Conservation (phyloP, 2,113 vertebrate species). For the Cyphomyrus plagiostoma region DNA sequence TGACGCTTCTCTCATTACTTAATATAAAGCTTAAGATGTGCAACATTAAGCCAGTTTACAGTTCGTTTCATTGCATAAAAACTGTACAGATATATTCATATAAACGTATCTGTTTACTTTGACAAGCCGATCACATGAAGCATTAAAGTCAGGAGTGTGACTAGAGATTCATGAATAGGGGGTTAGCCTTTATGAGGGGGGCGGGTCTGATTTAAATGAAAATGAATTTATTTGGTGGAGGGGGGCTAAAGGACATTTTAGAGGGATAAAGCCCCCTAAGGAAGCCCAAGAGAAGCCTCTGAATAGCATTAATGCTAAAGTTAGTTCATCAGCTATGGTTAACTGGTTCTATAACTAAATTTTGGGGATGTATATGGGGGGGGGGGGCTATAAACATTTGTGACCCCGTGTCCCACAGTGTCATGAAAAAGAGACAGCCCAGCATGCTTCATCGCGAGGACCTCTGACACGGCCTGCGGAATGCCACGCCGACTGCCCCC, state of each 20-base stretch:
- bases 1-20: background rate
- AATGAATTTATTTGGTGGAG: background rate
- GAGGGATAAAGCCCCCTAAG: background rate
- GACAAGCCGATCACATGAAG: background rate
- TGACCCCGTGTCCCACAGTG: background rate
- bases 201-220: background rate
- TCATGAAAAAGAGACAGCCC: background rate
- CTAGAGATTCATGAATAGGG: background rate
- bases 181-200: background rate
- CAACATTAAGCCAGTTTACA: background rate
- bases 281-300: background rate
- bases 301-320: background rate
- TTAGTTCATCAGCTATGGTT: background rate
- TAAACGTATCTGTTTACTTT: background rate
- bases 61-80: background rate
- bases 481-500: too few relatives aligned
- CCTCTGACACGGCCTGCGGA: background rate
- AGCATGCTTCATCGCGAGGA: background rate
- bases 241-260: background rate
- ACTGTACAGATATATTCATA: background rate
- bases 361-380: background rate
- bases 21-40: background rate
- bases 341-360: background rate
- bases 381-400: too few relatives aligned
- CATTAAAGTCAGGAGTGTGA: background rate